Conservation (phyloP, 2,797 vertebrate genomes). For the Pseudomugil gertrudae region DNA sequence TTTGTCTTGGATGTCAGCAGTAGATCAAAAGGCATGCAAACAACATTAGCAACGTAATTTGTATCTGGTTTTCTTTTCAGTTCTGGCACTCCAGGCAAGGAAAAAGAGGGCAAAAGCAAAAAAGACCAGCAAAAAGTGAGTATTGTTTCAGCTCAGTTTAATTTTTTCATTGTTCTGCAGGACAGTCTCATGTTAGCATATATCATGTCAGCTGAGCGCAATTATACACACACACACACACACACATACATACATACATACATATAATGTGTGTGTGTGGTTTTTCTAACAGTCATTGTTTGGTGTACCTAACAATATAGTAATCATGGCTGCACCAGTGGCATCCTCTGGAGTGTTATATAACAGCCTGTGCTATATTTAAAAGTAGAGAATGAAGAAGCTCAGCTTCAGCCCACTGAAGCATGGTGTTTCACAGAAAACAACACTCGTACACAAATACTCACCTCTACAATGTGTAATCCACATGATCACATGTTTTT, state of each 20-base stretch:
- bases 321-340: slow-evolving; percentile 64
- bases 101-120: slow-evolving; percentile 85
- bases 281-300: slow-evolving; percentile 45
- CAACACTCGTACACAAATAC: slow-evolving; percentile 23
- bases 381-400: slow-evolving; percentile 74
- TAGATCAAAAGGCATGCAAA: slow-evolving; percentile 29
- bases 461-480: slow-evolving; percentile 18
- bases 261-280: too few species aligned
- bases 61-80: slow-evolving; percentile 63
- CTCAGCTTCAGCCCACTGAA: slow-evolving; percentile 71
- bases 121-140: slow-evolving; percentile 86
- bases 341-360: slow-evolving; percentile 68
- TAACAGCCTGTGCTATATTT: slow-evolving; percentile 79
- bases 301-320: slow-evolving; percentile 57
- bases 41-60: slow-evolving; percentile 42
- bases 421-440: slow-evolving; percentile 67
- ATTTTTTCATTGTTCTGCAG: neutral
- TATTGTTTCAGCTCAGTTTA: neutral
- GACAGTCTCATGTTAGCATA: neutral
- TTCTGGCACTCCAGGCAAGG: slow-evolving; percentile 86
- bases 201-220: too few species aligned
- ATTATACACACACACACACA: too few species aligned
- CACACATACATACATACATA: too few species aligned
- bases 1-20: slow-evolving; percentile 30
- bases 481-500: slow-evolving; percentile 4